Evolutionary conservation across 2,888 invertebrate species (phyloP), one percentile per base, ranked within the genome.

Genomic region (Stomorhina lunata): DNA sequence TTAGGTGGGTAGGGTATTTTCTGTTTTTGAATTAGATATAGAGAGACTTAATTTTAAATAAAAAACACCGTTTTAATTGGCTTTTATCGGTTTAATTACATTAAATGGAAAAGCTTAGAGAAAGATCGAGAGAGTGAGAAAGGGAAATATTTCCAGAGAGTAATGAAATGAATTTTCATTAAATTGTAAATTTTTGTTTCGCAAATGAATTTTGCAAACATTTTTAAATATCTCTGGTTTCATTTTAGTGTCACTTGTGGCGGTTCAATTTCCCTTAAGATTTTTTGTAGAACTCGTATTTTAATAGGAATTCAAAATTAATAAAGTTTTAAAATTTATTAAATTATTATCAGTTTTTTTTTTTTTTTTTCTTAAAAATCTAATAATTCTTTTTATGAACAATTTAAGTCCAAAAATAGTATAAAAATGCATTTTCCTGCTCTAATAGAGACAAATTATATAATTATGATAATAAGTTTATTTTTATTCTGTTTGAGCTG

Each of bases 231-330:
- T n/a, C n/a, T n/a, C n/a, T n/a, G n/a, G n/a, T n/a, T n/a, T n/a
- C n/a, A n/a, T 34, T 72, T 72, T 34, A 72, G 61, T 72, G 69
- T 25, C 59, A 77, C 55, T 77, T 77, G 66, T 77, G 66, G 76
- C 71, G 48, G 68, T 55, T 69, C 34, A n/a, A 40, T 37, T 59
- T 61, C 25, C 53, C 43, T 73, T 65, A 59, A 57, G 55, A 4
- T 25, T 55, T 25, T 66, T 50, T 34, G 50, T n/a, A 32, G 48
- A 65, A 66, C 34, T 37, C 37, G 50, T 50, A 22, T 50, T 50
- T 50, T 37, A 25, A 37, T 71, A 53, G 50, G 50, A 79, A 17
- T 72, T 66, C 66, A 61, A 68, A 61, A 34, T 53, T 73, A 61
- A 66, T 43, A 32, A 75, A n/a, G n/a, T 69, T 69, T 34, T 37